phyloP scores from a whole-genome alignment of 2,888 invertebrate genomes.

The Nineta flava region DNA sequence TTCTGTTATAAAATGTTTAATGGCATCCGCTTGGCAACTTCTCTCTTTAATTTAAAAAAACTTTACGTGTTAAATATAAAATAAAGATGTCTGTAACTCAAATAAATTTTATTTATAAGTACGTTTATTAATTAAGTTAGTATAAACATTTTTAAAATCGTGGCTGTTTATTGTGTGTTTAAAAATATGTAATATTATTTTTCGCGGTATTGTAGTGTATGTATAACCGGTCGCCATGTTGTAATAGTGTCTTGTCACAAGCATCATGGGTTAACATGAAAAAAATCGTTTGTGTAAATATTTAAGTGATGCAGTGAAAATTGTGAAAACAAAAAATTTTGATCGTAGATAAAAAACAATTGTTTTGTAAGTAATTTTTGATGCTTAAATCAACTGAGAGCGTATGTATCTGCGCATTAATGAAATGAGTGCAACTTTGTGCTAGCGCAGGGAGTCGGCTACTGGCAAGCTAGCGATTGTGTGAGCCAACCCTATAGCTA shows the following conservation, averaged over 20 bases:
- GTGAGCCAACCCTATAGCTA: conserved; percentile 20
- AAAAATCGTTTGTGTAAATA: conserved; percentile 19
- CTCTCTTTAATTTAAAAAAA: background rate
- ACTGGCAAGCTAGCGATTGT: conserved; percentile 24
- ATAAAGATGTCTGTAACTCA: background rate
- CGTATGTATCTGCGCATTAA: conserved; percentile 30
- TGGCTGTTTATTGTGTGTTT: background rate
- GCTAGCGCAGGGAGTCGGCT: conserved; percentile 33
- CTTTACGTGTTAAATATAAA: background rate
- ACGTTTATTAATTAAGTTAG: too few relatives aligned
- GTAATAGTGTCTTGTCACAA: conserved; percentile 26
- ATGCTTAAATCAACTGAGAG: background rate
- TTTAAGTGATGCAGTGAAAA: conserved; percentile 13
- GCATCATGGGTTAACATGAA: conserved; percentile 30
- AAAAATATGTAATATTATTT: conserved; percentile 7
- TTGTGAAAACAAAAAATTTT: conserved; percentile 17
- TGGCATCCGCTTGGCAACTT: conserved; percentile 3
- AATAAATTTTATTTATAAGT: too few relatives aligned
- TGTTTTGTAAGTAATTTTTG: conserved; percentile 11
- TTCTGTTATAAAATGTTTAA: conserved; percentile 2
- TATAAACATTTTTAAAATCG: too few relatives aligned
- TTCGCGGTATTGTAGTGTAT: conserved; percentile 26
- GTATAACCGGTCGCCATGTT: conserved; percentile 31
- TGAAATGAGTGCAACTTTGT: conserved; percentile 29
- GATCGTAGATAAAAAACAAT: conserved; percentile 21